Percentiles rank a stretch among this genome's conserved stretches.
Evolutionary conservation across 2,797 vertebrate genomes (phyloP).

Genomic region (Lagorchestes hirsutus): DNA sequence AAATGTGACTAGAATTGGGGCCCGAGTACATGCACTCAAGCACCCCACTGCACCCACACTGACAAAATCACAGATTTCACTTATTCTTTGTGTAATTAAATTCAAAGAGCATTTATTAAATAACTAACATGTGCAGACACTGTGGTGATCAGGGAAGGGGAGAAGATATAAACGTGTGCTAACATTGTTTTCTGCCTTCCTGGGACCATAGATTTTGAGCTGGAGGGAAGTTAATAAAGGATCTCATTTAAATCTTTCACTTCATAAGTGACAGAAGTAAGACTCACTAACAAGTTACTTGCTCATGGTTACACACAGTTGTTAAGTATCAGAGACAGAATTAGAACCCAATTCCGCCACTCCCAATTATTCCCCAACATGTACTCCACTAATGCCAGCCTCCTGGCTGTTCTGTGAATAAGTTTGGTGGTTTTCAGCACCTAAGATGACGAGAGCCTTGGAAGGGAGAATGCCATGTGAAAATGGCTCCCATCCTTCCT

Average conservation of each 20-base stretch:
- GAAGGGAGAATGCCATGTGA: not conserved
- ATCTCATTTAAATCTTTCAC: not conserved
- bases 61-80: not conserved
- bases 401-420: not conserved
- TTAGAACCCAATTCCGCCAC: not conserved
- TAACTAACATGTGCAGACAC: not conserved
- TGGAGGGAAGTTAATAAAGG: not conserved
- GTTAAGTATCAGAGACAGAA: not conserved
- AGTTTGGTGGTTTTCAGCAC: not conserved
- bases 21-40: too few relatives aligned
- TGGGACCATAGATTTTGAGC: not conserved
- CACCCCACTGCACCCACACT: not conserved
- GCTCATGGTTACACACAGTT: not conserved
- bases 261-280: not conserved
- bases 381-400: not conserved
- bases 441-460: not conserved
- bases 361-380: not conserved
- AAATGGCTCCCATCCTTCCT: not conserved
- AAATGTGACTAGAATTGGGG: too few relatives aligned
- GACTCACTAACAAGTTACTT: not conserved
- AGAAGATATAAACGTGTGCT: not conserved
- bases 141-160: not conserved
- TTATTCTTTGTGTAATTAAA: not conserved
- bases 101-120: not conserved
- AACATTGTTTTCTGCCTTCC: not conserved